These are phyloP conservation scores for Macrostomum cliftonense DNA, from an alignment of 2,888 invertebrate genomes.

Conservation along the genomic window DNA sequence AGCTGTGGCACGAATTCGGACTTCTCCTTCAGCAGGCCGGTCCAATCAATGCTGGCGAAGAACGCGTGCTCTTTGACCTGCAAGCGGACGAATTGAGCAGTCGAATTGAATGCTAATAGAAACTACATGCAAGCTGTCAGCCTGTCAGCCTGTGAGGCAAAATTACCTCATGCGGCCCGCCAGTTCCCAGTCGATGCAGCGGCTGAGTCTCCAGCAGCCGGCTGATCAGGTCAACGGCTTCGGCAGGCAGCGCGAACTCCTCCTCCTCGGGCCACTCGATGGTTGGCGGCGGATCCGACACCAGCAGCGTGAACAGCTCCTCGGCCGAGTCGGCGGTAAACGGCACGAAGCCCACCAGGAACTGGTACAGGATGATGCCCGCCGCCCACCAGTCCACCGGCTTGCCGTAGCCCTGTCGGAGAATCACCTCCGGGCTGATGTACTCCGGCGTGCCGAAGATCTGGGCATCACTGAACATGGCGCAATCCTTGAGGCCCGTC, in stretches of 20 bases:
- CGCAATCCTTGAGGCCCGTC: constrained; percentile 75
- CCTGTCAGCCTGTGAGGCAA: too few relatives aligned
- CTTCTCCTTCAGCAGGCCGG: constrained; percentile 76
- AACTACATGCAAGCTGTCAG: too few relatives aligned
- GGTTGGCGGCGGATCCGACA: constrained; percentile 5
- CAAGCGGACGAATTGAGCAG: too few relatives aligned
- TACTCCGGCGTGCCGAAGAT: constrained; percentile 97
- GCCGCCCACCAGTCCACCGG: constrained; percentile 99
- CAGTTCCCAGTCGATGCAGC: constrained; percentile 71
- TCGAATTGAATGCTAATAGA: too few relatives aligned
- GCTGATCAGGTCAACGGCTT: constrained; percentile 71
- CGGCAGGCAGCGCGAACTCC: constrained; percentile 74
- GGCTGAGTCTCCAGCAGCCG: constrained; percentile 75
- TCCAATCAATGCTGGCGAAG: constrained; percentile 72
- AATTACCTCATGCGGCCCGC: constrained; percentile 49
- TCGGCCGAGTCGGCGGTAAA: constrained; percentile 97
- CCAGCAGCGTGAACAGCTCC: constrained; percentile 65
- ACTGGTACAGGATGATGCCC: constrained; percentile 47
- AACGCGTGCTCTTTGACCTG: constrained; percentile 85
- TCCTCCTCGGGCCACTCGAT: constrained; percentile 86
- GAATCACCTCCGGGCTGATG: constrained; percentile 93
- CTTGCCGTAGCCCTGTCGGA: constrained; percentile 74
- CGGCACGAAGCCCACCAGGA: constrained; percentile 57
- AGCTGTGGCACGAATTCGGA: constrained; percentile 95
- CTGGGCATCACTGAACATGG: constrained; percentile 95